A percentile compares a stretch with the other conserved stretches of the same genome.
phyloP scores from a whole-genome alignment of 2,113 vertebrate genomes.

The Poeciliopsis retropinna region DNA sequence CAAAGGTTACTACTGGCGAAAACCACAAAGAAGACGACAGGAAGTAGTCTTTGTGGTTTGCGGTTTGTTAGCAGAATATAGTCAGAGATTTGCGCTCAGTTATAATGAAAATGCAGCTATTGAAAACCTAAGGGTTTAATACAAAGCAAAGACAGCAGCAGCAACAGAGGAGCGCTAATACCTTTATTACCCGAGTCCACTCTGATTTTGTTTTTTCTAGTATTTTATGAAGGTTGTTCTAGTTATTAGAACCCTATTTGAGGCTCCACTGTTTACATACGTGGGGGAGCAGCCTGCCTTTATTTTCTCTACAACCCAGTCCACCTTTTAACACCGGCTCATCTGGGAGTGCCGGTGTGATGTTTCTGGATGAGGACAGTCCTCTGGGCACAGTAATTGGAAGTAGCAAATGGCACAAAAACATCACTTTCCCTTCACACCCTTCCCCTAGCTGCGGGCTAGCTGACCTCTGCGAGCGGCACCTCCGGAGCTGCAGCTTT shows the following conservation, averaged over 20 bases:
- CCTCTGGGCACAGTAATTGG: conserved; percentile 60
- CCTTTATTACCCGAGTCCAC: conserved; percentile 29
- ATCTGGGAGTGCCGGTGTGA: conserved; percentile 57
- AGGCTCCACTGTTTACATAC: conserved; percentile 5
- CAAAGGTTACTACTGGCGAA: too few relatives aligned
- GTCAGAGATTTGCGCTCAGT: too few relatives aligned
- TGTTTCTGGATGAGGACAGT: conserved; percentile 47
- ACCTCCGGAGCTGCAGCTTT: conserved; percentile 40
- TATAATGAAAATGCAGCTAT: too few relatives aligned
- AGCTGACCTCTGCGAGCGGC: conserved; percentile 41
- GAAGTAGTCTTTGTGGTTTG: too few relatives aligned
- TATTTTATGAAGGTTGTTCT: conserved; percentile 50
- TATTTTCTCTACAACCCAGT: conserved; percentile 15
- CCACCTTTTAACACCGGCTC: conserved; percentile 38
- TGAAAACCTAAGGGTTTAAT: neutral
- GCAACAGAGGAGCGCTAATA: conserved; percentile 32
- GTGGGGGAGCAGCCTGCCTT: conserved; percentile 14
- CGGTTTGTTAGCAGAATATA: too few relatives aligned
- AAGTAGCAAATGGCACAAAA: conserved; percentile 48
- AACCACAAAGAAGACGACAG: too few relatives aligned
- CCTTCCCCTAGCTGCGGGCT: conserved; percentile 50
- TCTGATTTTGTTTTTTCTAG: conserved; percentile 8
- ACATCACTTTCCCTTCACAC: conserved; percentile 61
- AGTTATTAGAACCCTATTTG: conserved; percentile 49
- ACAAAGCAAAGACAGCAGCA: neutral